Conservation (phyloP, 2,888 invertebrate species). For the Tortricodes alternella region DNA sequence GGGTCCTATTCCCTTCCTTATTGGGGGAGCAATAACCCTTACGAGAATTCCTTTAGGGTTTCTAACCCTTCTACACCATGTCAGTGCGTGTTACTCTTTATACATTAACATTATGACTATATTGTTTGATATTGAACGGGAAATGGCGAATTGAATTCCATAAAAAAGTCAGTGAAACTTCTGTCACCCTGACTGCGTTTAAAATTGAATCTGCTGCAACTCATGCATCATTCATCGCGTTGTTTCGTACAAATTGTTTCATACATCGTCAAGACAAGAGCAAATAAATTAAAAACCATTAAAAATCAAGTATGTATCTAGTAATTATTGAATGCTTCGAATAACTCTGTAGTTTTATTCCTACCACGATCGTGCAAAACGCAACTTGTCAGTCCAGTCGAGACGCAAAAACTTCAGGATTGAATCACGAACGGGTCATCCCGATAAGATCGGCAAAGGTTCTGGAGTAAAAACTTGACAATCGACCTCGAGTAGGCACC, state of each 20-base stretch:
- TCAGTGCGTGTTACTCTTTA: not conserved
- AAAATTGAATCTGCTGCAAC: slow-evolving; percentile 6
- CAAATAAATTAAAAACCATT: slow-evolving; percentile 24
- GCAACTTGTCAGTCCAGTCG: slow-evolving; percentile 25
- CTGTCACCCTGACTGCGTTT: not conserved
- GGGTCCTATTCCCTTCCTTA: slow-evolving; percentile 49
- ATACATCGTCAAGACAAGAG: slow-evolving; percentile 20
- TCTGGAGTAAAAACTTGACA: slow-evolving; percentile 33
- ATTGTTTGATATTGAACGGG: not conserved
- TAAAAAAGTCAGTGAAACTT: too few relatives aligned
- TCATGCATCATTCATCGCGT: slow-evolving; percentile 14
- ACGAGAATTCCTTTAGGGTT: slow-evolving; percentile 50
- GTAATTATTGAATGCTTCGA: slow-evolving; percentile 41
- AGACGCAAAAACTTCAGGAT: slow-evolving; percentile 46
- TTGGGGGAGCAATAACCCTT: slow-evolving; percentile 52
- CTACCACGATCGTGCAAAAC: slow-evolving; percentile 27
- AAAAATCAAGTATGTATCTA: slow-evolving; percentile 33
- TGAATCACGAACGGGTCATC: slow-evolving; percentile 42
- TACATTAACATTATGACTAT: not conserved
- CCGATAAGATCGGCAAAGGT: slow-evolving; percentile 44
- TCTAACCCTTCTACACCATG: slow-evolving; percentile 30
- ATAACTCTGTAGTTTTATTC: slow-evolving; percentile 32
- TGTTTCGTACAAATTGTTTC: slow-evolving; percentile 26
- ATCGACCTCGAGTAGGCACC: slow-evolving; percentile 4
- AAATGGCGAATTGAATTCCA: not conserved